Base-by-base conservation (phyloP, 2,888 invertebrate species). In the Synergus gifuensis region DNA sequence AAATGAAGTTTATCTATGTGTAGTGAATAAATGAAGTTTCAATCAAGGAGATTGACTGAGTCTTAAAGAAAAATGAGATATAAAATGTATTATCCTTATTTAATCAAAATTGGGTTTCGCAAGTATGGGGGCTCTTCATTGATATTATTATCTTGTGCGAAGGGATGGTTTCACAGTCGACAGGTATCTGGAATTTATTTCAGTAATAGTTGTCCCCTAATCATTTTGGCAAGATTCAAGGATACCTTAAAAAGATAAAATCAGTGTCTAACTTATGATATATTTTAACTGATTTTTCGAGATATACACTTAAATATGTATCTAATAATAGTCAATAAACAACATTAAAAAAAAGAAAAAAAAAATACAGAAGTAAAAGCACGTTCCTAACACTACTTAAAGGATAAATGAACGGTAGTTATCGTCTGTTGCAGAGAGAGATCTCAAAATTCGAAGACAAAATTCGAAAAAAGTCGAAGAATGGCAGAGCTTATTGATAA, bases 151-250 rank as follows among this genome's bases (percentile, higher is more conserved):
- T 14, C 28, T 62, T 62, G 60, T 28, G 62, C 62, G 14, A 62
- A 22, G 62, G 28, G 62, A 14, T 14, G 62, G 22, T 62, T 28
- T 62, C 12, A 28, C 11, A 62, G 62, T 14, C 14, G 28, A 28
- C 28, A 62, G 28, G 28, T 62, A 62, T 62, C 22, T 62, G 22
- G 62, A 62, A 28, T 62, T 22, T 5, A 28, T 62, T 28, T 62
- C 28, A 62, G 14, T 16, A 46, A 46, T 46, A 46, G 46, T 80
- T 82, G 80, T 81, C 81, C 81, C 76, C 83, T 86, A 86, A 88
- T 87, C 83, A 84, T 83, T 87, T 86, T 88, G 87, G 87, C 87
- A 87, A 76, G 82, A 82, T 83, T 88, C 87, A 87, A 87, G 84
- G 83, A 79, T 81, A 83, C 82, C 84, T 85, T 79, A 76, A 79